Base-by-base conservation (phyloP, 2,797 vertebrate genomes). In the Cyclura pinguis region DNA sequence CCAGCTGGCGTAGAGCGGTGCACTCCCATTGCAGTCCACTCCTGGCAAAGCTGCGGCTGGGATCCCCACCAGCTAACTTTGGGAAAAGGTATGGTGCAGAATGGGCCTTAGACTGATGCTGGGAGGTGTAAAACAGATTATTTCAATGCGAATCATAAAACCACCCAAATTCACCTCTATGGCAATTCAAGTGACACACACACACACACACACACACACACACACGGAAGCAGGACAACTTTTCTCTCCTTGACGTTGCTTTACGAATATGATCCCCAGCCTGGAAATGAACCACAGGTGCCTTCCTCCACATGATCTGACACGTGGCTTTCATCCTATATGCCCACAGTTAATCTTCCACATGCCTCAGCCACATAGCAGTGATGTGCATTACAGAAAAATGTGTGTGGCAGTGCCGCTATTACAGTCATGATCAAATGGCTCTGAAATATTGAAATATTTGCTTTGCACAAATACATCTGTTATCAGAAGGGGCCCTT, bases 401-500 rank as follows among this genome's bases (percentile, higher is more conserved):
- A 95, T 77, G 81, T 91, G 69, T 94, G 95, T 96, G 95, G 50
- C 91, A 95, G 96, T 95, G 92, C 95, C 92, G 96, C 96, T 93
- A 93, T 96, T 97, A 96, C 93, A 96, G 94, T 97, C 95, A 94
- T 93, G 95, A 97, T 97, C 97, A 96, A 97, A 97, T 96, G 94
- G 93, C 76, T 92, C 90, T 94, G 96, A 96, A 96, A 95, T 95
- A 95, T 95, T 96, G 97, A 97, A 97, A 97, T 97, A 97, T 97
- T 96, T 95, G 95, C 96, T 96, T 95, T 92, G 22, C 95, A 96
- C 94, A 95, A 97, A 96, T 95, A 89, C 96, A 97, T 97, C 96
- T 97, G 96, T 97, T 97, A 97, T 97, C 96, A 95, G 93, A 96
- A 97, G 93, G 94, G 94, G 96, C 97, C 96, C 96, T 97, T 97